A percentile compares a stretch with the other conserved stretches of the same genome.
Conservation (phyloP, 1,140 invertebrate species). For the Scaptomyza hsui region DNA sequence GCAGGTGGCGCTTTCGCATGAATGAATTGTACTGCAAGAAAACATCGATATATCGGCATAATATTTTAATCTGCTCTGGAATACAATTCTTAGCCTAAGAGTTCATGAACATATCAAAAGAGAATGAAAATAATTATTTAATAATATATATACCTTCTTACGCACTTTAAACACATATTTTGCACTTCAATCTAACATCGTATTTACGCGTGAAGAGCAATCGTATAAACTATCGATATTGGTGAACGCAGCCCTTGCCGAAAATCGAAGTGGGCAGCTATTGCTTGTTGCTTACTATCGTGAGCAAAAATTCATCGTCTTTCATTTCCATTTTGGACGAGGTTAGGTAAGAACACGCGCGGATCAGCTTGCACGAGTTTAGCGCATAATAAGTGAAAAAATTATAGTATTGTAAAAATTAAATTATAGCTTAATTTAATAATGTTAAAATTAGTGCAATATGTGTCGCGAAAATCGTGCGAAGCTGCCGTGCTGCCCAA, state of each 20-base stretch:
- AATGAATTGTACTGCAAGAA: too few species aligned
- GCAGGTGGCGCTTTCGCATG: neutral
- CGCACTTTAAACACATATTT: too few species aligned
- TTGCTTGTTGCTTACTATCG: slow-evolving; percentile 21
- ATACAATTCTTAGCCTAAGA: too few species aligned
- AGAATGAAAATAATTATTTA: too few species aligned
- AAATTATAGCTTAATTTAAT: slow-evolving; percentile 24
- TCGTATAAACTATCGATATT: neutral
- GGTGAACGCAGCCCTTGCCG: neutral
- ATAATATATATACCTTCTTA: too few species aligned
- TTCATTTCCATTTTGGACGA: slow-evolving; percentile 76
- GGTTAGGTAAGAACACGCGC: slow-evolving; percentile 83
- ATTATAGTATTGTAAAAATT: slow-evolving; percentile 22
- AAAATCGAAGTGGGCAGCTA: neutral
- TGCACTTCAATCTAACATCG: too few species aligned
- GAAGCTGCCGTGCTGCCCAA: slow-evolving; percentile 30
- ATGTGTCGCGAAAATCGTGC: slow-evolving; percentile 57
- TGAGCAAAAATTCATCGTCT: slow-evolving; percentile 33
- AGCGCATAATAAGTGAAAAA: slow-evolving; percentile 38
- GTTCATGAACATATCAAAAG: too few species aligned
- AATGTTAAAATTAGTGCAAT: slow-evolving; percentile 79
- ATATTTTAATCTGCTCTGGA: neutral
- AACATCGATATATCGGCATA: neutral
- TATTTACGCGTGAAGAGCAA: too few species aligned
- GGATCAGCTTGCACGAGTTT: slow-evolving; percentile 44